These are phyloP conservation scores for Calephelis virginiensis DNA, from an alignment of 1,140 invertebrate species.

Conservation along the genomic window DNA sequence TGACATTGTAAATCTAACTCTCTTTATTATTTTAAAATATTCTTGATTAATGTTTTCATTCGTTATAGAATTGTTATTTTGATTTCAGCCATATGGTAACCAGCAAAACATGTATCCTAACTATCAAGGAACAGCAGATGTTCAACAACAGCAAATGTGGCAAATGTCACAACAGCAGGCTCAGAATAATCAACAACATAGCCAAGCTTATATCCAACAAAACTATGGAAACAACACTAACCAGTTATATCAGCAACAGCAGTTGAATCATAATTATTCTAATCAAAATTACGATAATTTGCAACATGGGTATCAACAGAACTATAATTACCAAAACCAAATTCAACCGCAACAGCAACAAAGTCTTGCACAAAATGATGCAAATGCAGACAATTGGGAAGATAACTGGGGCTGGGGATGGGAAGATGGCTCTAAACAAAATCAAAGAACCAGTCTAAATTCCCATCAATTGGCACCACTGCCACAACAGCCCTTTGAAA, in stretches of 20 bases:
- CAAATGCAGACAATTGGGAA: conserved; percentile 59
- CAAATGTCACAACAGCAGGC: conserved; percentile 45
- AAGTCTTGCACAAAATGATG: conserved; percentile 46
- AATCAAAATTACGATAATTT: conserved; percentile 53
- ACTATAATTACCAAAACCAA: conserved; percentile 51
- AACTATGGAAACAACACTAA: conserved; percentile 50
- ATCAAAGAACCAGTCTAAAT: conserved; percentile 38
- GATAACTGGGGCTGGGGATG: conserved; percentile 77
- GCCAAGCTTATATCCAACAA: conserved; percentile 56
- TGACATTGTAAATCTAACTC: no score
- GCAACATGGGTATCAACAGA: conserved; percentile 54
- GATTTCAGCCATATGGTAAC: conserved; percentile 60
- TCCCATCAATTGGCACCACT: conserved; percentile 31
- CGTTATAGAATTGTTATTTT: conserved; percentile 1
- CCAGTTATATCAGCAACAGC: conserved; percentile 53
- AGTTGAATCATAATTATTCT: conserved; percentile 58
- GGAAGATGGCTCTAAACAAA: conserved; percentile 67
- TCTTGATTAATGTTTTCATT: no score
- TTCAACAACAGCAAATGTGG: conserved; percentile 51
- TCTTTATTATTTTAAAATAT: no score
- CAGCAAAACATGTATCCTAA: conserved; percentile 61
- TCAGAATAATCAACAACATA: conserved; percentile 60
- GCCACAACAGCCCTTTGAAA: conserved; percentile 44
- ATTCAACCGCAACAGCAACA: conserved; percentile 50
- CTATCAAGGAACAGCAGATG: conserved; percentile 41